Percentiles rank a stretch among this genome's conserved stretches.
Evolutionary conservation across 1,140 invertebrate genomes (phyloP).

Genomic region (Drosophila fuyamai): DNA sequence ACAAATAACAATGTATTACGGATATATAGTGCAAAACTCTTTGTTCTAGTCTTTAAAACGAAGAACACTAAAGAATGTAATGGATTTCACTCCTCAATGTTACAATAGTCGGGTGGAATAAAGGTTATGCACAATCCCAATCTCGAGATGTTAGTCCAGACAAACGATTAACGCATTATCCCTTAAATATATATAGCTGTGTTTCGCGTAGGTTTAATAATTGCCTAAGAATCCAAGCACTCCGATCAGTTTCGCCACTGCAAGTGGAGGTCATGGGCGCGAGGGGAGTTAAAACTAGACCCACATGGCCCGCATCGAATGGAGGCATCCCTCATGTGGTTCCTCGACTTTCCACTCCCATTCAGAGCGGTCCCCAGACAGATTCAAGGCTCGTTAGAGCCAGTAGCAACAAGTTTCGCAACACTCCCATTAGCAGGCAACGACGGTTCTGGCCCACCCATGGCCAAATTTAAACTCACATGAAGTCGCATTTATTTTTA

Average conservation of each 20-base stretch:
- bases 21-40: no score
- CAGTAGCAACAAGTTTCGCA: conserved; percentile 17
- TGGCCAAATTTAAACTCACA: conserved; percentile 67
- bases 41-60: no score
- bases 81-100: no score
- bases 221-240: no score
- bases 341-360: neutral
- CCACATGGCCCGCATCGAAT: neutral
- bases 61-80: no score
- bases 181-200: no score
- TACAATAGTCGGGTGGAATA: no score
- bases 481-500: conserved; percentile 80
- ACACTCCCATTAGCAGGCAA: conserved; percentile 8
- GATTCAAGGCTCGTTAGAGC: conserved; percentile 12
- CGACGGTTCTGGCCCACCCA: neutral
- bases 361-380: conserved; percentile 8
- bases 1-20: no score
- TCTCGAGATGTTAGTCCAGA: no score
- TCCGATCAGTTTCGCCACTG: neutral
- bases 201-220: no score
- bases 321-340: neutral
- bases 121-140: no score
- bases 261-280: neutral
- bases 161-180: no score
- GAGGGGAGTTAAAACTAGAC: neutral